Evolutionary conservation across 2,113 vertebrate genomes (phyloP).

Genomic region (Salvelinus fontinalis): DNA sequence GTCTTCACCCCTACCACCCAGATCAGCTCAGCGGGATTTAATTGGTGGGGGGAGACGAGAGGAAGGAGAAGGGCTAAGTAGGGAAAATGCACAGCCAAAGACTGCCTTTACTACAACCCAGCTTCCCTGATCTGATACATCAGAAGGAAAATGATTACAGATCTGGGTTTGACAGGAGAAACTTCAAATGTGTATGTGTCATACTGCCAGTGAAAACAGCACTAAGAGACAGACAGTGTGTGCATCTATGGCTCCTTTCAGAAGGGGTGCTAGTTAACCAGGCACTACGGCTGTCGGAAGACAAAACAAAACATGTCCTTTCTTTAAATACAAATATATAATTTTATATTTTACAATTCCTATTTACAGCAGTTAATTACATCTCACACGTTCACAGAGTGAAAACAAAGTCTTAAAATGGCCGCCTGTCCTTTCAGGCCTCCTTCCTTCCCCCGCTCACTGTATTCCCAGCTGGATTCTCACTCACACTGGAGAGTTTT

Average conservation of each 20-base stretch:
- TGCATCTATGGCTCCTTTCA: conserved; percentile 17
- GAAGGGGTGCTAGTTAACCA: conserved; percentile 27
- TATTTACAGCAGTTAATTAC: conserved; percentile 84
- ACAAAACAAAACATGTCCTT: conserved; percentile 31
- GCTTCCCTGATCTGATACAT: conserved; percentile 44
- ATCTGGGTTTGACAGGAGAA: conserved; percentile 39
- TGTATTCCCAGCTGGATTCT: conserved; percentile 69
- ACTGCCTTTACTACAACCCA: conserved; percentile 47
- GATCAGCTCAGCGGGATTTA: not conserved
- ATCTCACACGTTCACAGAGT: conserved; percentile 61
- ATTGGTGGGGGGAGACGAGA: not conserved
- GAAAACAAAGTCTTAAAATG: conserved; percentile 54
- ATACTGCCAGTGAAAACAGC: conserved; percentile 16
- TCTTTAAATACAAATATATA: conserved; percentile 89
- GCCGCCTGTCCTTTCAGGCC: conserved; percentile 16
- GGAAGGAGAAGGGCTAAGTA: conserved; percentile 8
- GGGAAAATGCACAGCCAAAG: conserved; percentile 29
- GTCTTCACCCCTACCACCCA: not conserved
- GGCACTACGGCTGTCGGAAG: conserved; percentile 29
- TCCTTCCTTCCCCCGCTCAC: conserved; percentile 21
- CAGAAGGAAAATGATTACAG: conserved; percentile 42
- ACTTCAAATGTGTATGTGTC: conserved; percentile 6
- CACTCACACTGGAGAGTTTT: conserved; percentile 64
- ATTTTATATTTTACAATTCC: conserved; percentile 85
- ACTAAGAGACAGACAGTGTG: not conserved